phyloP scores from a whole-genome alignment of 2,888 invertebrate genomes.

The Andrena dorsata region DNA sequence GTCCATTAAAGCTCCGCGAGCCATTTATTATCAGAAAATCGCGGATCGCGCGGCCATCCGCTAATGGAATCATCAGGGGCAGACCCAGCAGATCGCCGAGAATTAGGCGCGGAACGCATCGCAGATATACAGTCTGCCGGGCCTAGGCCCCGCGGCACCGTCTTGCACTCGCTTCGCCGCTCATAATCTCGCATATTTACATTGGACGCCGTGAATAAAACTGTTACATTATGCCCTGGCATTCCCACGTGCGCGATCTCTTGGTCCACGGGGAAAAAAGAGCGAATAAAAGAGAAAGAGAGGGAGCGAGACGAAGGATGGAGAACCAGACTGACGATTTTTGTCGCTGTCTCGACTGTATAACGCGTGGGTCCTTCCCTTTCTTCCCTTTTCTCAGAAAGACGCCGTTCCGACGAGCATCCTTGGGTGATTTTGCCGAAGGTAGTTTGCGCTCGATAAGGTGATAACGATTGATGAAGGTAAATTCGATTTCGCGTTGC shows the following conservation, averaged over 20 bases:
- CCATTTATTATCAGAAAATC: slow-evolving; percentile 45
- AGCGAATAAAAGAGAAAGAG: not conserved
- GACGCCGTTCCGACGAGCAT: not conserved
- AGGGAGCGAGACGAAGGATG: not conserved
- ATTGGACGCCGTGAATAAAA: slow-evolving; percentile 81
- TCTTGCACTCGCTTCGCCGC: slow-evolving; percentile 58
- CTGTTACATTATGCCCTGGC: slow-evolving; percentile 81
- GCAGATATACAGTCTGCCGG: slow-evolving; percentile 25
- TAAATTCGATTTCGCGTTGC: too few relatives aligned
- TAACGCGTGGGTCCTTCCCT: not conserved
- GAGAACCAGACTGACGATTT: slow-evolving; percentile 42
- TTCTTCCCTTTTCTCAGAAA: not conserved
- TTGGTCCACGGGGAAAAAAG: not conserved
- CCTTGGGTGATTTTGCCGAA: too few relatives aligned
- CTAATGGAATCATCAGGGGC: slow-evolving; percentile 59
- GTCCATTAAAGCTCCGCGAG: slow-evolving; percentile 38
- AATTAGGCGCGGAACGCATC: slow-evolving; percentile 65
- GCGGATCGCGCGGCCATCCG: slow-evolving; percentile 20
- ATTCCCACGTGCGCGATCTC: slow-evolving; percentile 64
- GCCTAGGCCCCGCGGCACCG: slow-evolving; percentile 45
- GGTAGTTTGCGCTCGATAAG: too few relatives aligned
- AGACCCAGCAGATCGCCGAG: slow-evolving; percentile 36
- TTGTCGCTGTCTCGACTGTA: slow-evolving; percentile 27
- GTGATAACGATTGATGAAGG: too few relatives aligned
- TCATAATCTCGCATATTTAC: slow-evolving; percentile 84